Evolutionary conservation across 2,888 invertebrate species (phyloP).

Genomic region (Ormyrus labotus): DNA sequence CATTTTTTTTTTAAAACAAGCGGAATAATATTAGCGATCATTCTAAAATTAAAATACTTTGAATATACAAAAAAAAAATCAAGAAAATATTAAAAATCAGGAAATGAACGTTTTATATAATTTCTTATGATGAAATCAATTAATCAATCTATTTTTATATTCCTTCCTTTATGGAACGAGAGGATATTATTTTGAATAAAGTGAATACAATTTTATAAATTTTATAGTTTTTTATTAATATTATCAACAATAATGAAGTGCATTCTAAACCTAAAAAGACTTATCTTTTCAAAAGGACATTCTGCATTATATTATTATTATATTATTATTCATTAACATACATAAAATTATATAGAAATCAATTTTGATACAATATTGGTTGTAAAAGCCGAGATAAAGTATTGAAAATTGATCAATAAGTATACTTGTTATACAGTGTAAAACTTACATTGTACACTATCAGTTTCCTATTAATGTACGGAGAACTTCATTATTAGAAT

Average conservation of each 20-base stretch:
- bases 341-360: slow-evolving; percentile 7
- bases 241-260: slow-evolving; percentile 43
- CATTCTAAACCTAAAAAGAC: slow-evolving; percentile 36
- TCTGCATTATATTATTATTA: too few species aligned
- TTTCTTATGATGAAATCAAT: too few species aligned
- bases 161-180: too few species aligned
- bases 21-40: neutral
- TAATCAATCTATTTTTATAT: too few species aligned
- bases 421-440: slow-evolving; percentile 22
- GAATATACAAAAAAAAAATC: too few species aligned
- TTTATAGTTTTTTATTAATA: slow-evolving; percentile 32
- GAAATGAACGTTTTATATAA: too few species aligned
- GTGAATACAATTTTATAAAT: slow-evolving; percentile 7
- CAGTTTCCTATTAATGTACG: slow-evolving; percentile 5
- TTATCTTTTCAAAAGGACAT: neutral
- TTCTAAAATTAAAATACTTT: neutral
- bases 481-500: slow-evolving; percentile 19
- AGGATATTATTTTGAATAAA: too few species aligned
- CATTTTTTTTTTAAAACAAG: neutral
- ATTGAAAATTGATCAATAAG: slow-evolving; percentile 20
- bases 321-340: slow-evolving; percentile 14
- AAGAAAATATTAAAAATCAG: too few species aligned
- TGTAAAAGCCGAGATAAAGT: slow-evolving; percentile 22
- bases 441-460: slow-evolving; percentile 3
- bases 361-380: slow-evolving; percentile 29